phyloP scores from a whole-genome alignment of 2,113 vertebrate genomes.

The Pseudonaja textilis region DNA sequence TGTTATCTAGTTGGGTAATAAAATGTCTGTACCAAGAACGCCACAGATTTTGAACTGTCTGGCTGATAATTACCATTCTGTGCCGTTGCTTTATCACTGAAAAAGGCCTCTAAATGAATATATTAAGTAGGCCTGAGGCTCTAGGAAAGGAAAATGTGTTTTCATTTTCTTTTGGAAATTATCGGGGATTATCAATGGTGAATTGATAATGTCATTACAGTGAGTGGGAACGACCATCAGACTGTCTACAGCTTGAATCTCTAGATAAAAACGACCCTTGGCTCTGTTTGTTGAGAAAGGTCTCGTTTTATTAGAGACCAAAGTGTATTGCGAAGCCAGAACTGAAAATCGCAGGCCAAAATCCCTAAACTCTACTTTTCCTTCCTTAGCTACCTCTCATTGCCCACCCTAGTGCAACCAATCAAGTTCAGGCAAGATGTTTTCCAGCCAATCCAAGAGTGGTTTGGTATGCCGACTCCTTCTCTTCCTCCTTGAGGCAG shows the following conservation, averaged over 20 bases:
- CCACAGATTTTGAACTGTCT: neutral
- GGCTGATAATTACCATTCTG: neutral
- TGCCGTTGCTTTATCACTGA: neutral
- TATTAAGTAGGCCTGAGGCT: neutral
- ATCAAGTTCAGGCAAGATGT: neutral
- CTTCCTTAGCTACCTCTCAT: neutral
- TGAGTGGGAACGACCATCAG: neutral
- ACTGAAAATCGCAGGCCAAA: neutral
- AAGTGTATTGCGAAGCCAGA: neutral
- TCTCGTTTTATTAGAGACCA: neutral
- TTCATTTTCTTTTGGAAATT: neutral
- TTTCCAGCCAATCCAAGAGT: neutral
- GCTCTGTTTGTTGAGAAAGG: neutral
- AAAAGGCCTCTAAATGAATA: neutral
- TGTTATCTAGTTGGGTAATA: neutral
- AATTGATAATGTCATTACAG: neutral
- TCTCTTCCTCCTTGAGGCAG: neutral
- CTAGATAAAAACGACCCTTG: neutral
- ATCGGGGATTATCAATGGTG: neutral
- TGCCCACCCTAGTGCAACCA: neutral
- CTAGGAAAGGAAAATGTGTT: neutral
- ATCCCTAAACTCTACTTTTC: neutral
- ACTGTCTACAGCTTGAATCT: neutral
- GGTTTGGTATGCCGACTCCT: neutral
- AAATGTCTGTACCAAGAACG: neutral